Base-by-base conservation (phyloP, 2,888 invertebrate genomes). In the Ophion obscuratus region DNA sequence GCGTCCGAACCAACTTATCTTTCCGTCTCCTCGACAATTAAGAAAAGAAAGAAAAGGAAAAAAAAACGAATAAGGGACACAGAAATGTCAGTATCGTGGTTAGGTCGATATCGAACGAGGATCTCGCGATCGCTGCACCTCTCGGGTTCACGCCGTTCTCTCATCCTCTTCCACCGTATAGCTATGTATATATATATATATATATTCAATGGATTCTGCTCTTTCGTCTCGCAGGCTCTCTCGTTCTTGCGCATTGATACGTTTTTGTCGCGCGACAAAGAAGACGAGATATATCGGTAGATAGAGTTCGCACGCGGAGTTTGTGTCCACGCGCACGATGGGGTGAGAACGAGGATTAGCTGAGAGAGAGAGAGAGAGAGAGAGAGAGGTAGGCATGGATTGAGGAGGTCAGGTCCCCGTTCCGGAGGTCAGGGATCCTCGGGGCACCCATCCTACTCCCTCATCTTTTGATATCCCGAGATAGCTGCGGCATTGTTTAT, bases 401-500 rank as follows among this genome's bases (percentile, higher is more conserved):
- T 81, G 76, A 40, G 76, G 78, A 80, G 92, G 92, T 92, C 92
- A 91, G 90, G 91, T 88, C 91, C 90, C 92, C 92, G 92, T 91
- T 92, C 89, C 84, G 89, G 89, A 91, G 92, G 80, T 73, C 80
- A 92, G 91, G 90, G 91, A 92, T 91, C 89, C 91, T 88, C 88
- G 87, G 85, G 89, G 87, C 91, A 88, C 88, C 89, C 90, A 90
- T 92, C 91, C 91, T 91, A 91, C 81, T 77, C 77, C 85, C 81
- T 86, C 85, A 80, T 86, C 79, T 80, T 86, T 91, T 91, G 92
- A 92, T 92, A 92, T 90, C 91, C 88, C 88, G 89, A 92, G 92
- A 92, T 92, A 92, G 92, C 90, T 90, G 85, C 90, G 80, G 85
- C 92, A 92, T 92, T 92, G 92, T 92, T 92, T 92, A 92, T 92